Conservation (phyloP, 1,140 invertebrate genomes). For the Battus philenor region DNA sequence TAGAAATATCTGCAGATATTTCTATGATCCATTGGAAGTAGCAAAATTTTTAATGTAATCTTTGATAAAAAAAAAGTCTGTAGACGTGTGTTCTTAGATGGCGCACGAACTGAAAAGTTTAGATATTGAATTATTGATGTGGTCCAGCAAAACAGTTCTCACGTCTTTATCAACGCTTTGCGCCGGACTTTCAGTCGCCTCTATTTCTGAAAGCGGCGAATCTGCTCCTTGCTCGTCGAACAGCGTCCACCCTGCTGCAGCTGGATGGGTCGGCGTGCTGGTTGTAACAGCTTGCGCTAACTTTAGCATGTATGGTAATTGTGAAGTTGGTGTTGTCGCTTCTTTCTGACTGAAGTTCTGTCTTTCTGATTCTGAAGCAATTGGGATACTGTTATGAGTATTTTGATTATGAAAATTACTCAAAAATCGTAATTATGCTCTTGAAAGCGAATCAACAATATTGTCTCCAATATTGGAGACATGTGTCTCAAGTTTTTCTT, state of each 20-base stretch:
- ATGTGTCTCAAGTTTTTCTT: too few relatives aligned
- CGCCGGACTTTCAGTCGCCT: slow-evolving; percentile 57
- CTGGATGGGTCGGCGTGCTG: slow-evolving; percentile 65
- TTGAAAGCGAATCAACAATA: background rate
- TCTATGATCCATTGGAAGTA: too few relatives aligned
- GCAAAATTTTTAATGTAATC: too few relatives aligned
- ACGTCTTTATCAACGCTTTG: slow-evolving; percentile 52
- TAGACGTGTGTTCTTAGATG: too few relatives aligned
- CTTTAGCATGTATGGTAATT: slow-evolving; percentile 38
- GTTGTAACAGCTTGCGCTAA: slow-evolving; percentile 52
- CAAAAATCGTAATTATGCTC: too few relatives aligned
- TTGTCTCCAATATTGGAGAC: too few relatives aligned
- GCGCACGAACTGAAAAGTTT: too few relatives aligned
- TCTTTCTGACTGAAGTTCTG: too few relatives aligned
- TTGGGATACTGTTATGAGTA: background rate
- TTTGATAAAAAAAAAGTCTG: too few relatives aligned
- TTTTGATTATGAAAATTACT: too few relatives aligned
- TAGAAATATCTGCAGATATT: too few relatives aligned
- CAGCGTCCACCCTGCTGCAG: slow-evolving; percentile 45
- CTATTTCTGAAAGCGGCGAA: slow-evolving; percentile 70
- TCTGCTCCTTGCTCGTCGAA: slow-evolving; percentile 61
- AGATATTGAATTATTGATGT: too few relatives aligned
- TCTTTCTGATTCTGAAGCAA: slow-evolving; percentile 36
- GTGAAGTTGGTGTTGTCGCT: slow-evolving; percentile 53
- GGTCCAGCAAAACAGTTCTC: slow-evolving; percentile 10